Evolutionary conservation across 1,140 invertebrate species (phyloP), one percentile per base, ranked within the genome.

Genomic region (Oreohelix idahoensis): DNA sequence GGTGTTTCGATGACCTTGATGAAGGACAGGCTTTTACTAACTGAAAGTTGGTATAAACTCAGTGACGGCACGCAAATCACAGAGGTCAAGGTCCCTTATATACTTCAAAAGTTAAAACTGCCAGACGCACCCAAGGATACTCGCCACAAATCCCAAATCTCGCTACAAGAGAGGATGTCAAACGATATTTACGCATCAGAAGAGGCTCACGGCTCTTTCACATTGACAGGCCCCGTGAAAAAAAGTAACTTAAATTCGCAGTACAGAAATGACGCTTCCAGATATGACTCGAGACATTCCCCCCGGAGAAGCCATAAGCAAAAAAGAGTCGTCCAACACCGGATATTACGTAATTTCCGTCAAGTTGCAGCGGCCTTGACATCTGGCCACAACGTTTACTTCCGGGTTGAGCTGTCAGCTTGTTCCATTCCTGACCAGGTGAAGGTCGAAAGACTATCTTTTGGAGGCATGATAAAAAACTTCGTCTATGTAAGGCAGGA

Each of bases 1-100:
- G 77, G 77, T 15, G 77, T 79, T 26, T 79, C 77, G 17, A 79
- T 79, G 77, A 79, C 77, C 38, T 45, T 79, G 29, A 69, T 5
- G 10, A 39, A 58, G 32, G 63, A 39, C 53, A 79, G 45, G 39
- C 77, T 79, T 36, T 32, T 63, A 0, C 58, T 79, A 53, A 79
- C 77, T 4, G 77, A 79, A 23, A 53, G 77, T 53, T 79, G 77
- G 77, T 79, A 79, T 35, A 79, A 79, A 36, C 15, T 79, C 2
- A 79, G 53, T 17, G 58, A 79, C 45, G 77, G 77, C 2, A 79
- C 32, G 2, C 4, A 35, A 1, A 66, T 79, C 58, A 49, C 58
- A n/a, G 77, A 79, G 29, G 32, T 63, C 58, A 79, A 79, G 26
- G 77, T 79, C 0, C 77, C 77, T 45, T 79, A 79, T 29, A 66